phyloP scores from a whole-genome alignment of 1,140 invertebrate genomes.

The Aplysia californica region DNA sequence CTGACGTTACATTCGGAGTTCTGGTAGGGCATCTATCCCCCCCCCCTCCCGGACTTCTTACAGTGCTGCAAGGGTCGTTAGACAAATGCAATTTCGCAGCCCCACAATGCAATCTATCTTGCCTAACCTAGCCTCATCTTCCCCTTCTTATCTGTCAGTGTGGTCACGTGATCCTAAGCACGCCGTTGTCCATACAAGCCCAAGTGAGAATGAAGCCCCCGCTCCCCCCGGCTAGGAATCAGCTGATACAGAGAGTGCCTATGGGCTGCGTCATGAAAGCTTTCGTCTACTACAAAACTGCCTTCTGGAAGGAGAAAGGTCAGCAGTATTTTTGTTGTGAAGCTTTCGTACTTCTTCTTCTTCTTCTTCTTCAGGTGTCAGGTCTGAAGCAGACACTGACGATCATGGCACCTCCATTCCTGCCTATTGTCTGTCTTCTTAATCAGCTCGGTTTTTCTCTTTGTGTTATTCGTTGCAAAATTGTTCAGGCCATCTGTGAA shows the following conservation, averaged over 20 bases:
- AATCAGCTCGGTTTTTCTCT: no score
- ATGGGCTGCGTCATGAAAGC: slow-evolving; percentile 67
- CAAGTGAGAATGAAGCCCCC: slow-evolving; percentile 65
- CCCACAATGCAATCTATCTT: no score
- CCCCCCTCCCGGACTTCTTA: no score
- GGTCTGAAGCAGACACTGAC: no score
- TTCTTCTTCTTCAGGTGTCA: no score
- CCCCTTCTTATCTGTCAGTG: slow-evolving; percentile 40
- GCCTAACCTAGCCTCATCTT: no score
- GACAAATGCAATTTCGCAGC: no score
- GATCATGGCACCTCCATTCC: not conserved
- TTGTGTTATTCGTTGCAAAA: no score
- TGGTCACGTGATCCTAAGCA: slow-evolving; percentile 61
- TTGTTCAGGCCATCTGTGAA: no score
- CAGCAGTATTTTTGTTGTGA: not conserved
- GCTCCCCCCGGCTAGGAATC: slow-evolving; percentile 55
- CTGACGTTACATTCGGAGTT: no score
- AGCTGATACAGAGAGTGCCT: slow-evolving; percentile 64
- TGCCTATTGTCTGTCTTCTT: not conserved
- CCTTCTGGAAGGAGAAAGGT: slow-evolving; percentile 66
- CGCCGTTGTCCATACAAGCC: slow-evolving; percentile 60
- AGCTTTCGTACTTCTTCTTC: not conserved
- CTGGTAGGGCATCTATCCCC: no score
- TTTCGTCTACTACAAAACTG: slow-evolving; percentile 61
- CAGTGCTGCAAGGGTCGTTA: no score